Base-by-base conservation (phyloP, 2,888 invertebrate species). In the Lasiommata megera region DNA sequence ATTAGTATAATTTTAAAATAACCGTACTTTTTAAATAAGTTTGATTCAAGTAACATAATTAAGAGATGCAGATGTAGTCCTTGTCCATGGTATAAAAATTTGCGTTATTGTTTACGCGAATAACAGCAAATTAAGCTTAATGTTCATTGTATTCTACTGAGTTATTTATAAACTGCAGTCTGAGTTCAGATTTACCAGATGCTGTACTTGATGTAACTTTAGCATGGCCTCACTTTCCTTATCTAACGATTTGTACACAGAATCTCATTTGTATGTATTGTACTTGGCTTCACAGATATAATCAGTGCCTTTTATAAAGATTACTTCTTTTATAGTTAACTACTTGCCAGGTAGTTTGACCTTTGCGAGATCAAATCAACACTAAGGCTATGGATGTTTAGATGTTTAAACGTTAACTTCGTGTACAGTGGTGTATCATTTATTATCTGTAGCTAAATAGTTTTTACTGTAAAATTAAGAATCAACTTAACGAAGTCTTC, bases 221-320 rank as follows among this genome's bases (percentile, higher is more conserved):
- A 31, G 11, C 29, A 29, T 31, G 29, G 31, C 11, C 78, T 83
- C 82, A 82, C 84, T 87, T 87, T 86, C 82, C 78, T 71, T 84
- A 83, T 80, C 81, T 74, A 70, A 74, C 67, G 68, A 73, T 76
- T 80, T 82, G 79, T 75, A 64, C 54, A 62, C 47, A 47, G 29
- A 46, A 50, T 50, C 53, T 56, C 41, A 53, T 59, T 53, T 53
- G 52, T 37, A 40, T 51, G 55, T 56, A 58, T 50, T 56, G 50
- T 61, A 53, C 14, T 46, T 51, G 37, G n/a, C 16, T 28, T 28
- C 18, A 34, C 14, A 51, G 63, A 71, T 68, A 62, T 70, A 75
- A 77, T 71, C 71, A 63, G 63, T 68, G 70, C 71, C 72, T 66
- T 64, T 65, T 62, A 65, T 69, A 74, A 72, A 68, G 76, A 78